These are phyloP conservation scores for Cinara cedri DNA, from an alignment of 2,888 invertebrate genomes.

Conservation along the genomic window DNA sequence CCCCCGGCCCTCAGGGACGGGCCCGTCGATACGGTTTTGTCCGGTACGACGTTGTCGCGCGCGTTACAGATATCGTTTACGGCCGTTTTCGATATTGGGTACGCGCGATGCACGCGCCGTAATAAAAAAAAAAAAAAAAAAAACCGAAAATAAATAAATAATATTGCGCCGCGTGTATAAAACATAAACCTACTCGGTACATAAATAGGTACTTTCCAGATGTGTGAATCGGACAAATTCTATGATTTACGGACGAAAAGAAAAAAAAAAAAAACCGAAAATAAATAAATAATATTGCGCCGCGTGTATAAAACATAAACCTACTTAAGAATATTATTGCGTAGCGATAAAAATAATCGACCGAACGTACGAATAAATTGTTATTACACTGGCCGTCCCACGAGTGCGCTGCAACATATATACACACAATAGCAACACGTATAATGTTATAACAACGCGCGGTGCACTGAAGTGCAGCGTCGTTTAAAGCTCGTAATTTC, in stretches of 20 bases:
- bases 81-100: conserved; percentile 17
- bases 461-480: conserved; percentile 6
- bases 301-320: no score
- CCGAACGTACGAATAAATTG: conserved; percentile 38
- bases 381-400: no score
- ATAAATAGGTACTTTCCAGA: background rate
- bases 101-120: background rate
- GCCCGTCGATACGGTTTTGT: no score
- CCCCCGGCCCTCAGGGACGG: no score
- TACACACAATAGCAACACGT: no score
- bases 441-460: no score
- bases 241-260: conserved; percentile 32
- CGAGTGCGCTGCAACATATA: no score
- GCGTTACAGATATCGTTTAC: no score
- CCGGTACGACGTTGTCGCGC: conserved; percentile 1
- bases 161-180: background rate
- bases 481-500: no score
- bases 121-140: background rate
- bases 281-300: background rate
- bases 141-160: background rate
- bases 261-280: background rate
- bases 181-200: background rate
- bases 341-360: conserved; percentile 40
- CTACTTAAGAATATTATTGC: background rate
- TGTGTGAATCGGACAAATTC: conserved; percentile 26